These are phyloP conservation scores for Phataginus tetradactyla DNA, from an alignment of 2,797 vertebrate species.

Conservation along the genomic window DNA sequence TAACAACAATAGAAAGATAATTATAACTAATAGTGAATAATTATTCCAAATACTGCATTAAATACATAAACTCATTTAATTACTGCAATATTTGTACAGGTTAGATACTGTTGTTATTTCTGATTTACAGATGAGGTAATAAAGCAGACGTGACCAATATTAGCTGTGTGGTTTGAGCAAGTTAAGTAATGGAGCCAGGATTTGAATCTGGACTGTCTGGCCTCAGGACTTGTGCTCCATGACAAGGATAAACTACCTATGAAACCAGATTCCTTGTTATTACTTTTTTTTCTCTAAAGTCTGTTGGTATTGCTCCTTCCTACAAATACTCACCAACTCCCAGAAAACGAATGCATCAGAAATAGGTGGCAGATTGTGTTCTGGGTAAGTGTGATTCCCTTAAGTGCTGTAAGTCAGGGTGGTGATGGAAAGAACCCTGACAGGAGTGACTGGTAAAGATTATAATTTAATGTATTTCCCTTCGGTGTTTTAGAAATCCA, in stretches of 20 bases:
- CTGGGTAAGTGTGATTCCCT: neutral
- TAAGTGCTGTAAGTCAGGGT: neutral
- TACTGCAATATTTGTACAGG: neutral
- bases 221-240: neutral
- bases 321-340: neutral
- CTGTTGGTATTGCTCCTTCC: neutral
- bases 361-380: neutral
- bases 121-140: neutral
- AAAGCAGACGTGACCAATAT: neutral
- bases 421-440: neutral
- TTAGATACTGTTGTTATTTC: neutral
- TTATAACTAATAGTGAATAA: neutral
- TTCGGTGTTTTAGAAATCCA: neutral
- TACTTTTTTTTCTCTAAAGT: neutral
- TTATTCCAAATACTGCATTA: neutral
- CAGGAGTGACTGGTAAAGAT: neutral
- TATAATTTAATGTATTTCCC: neutral
- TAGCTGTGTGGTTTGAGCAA: neutral
- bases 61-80: neutral
- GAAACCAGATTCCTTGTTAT: neutral
- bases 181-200: neutral
- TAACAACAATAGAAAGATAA: neutral
- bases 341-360: neutral
- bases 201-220: neutral
- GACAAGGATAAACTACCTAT: neutral